Base-by-base conservation (phyloP, 2,888 invertebrate species). In the Sesia apiformis region DNA sequence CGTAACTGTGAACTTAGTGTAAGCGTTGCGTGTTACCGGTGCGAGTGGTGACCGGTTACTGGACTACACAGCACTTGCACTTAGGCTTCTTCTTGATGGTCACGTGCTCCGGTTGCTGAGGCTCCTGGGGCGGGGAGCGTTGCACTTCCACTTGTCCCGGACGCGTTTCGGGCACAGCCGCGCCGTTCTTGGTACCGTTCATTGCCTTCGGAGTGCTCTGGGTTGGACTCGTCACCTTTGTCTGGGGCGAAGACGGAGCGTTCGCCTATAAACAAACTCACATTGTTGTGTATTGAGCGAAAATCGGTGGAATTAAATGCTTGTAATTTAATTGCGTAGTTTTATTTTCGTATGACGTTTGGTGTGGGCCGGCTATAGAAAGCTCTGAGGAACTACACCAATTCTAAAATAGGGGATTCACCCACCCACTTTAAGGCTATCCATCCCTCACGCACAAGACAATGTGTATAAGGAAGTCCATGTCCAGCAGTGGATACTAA, bases 1-100 rank as follows among this genome's bases (percentile, higher is more conserved):
- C 5, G 7, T 42, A 42, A 7, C 42, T 42, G 42, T 6, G 6
- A 49, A n/a, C 6, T 5, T 49, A 49, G 49, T 49, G 8, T 49
- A 5, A n/a, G 23, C 23, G 8, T 5, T 49, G n/a, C 8, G 49
- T 49, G 5, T 49, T 49, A 5, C 49, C 5, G 51, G 23, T 23
- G 23, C 23, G 23, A 23, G 23, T 23, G 23, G 23, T 23, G 23
- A 46, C 8, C 46, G 46, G 46, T 92, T 96, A 97, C 93, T 97
- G 96, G 82, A 97, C 92, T 81, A 95, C 95, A 92, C 97, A 97
- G 92, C 97, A 97, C 85, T 96, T 95, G 93, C 97, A 97, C 91
- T 96, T 97, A 87, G 95, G 96, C 91, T 97, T 97, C 92, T 97
- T 97, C 92, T 97, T 97, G 79, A 97, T 93, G 78, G 95, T 95